Base-by-base conservation (phyloP, 1,140 invertebrate species). In the Bombus fervidus region DNA sequence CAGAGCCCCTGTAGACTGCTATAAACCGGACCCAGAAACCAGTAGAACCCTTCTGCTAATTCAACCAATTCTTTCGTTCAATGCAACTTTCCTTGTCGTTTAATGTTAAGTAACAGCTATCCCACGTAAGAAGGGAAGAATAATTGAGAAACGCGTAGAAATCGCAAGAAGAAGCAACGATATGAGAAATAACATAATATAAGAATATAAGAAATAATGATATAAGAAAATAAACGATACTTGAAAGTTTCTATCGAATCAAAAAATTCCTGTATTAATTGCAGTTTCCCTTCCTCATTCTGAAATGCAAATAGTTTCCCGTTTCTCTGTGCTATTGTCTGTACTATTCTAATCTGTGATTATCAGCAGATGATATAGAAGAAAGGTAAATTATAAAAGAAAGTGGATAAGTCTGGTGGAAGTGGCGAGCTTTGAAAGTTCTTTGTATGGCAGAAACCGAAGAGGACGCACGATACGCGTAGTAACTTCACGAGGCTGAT, bases 391-490 rank as follows among this genome's bases (percentile, higher is more conserved):
- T 37, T 34, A 34, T 22, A 68, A 37, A 39, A 66, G 5, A 68
- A 68, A 18, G 10, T 15, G 18, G 34, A 68, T 25, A 10, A 68
- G 9, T 37, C 34, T 37, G 8, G 66, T 25, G 34, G 3, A 68
- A 22, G 22, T 22, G 18, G 18, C 6, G 18, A 25, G 22, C 34
- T 34, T 3, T 25, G 34, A 1, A 37, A 37, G 66, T 37, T 68
- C 22, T 68, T 31, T 68, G 13, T 68, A 25, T 10, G 31, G 18
- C 8, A 18, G 1, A 34, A 75, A 31, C n/a, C 72, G 73, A 34
- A 75, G 43, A 25, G 4, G 41, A 66, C n/a, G 72, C 79, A 71
- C 83, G 73, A 87, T 75, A 74, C 37, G 83, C 86, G 86, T 81
- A 85, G 76, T 76, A 88, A 81, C 83, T 87, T 18, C n/a, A 4